A percentile compares a stretch with the other conserved stretches of the same genome.
Conservation (phyloP, 2,113 vertebrate genomes). For the Sander lucioperca region DNA sequence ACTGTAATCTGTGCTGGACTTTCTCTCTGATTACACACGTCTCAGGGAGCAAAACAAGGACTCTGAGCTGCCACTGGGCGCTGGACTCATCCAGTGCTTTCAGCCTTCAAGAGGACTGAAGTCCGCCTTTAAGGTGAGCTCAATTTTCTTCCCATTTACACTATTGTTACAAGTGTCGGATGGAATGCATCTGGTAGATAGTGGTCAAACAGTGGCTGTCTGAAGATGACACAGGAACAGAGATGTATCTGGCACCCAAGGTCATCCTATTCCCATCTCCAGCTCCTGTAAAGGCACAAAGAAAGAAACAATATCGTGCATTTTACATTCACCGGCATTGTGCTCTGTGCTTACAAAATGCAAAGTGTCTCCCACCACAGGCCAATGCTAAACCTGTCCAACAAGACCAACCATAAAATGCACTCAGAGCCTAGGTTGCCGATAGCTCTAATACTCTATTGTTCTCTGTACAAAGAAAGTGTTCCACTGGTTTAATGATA, state of each 20-base stretch:
- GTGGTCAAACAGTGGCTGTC: constrained; percentile 81
- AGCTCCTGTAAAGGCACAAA: constrained; percentile 43
- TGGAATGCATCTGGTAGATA: constrained; percentile 75
- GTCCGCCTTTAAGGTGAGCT: constrained; percentile 85
- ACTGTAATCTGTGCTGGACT: constrained; percentile 88
- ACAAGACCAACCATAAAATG: background rate
- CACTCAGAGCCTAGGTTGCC: constrained; percentile 4
- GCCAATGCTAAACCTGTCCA: constrained; percentile 40
- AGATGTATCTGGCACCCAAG: constrained; percentile 79
- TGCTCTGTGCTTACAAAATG: constrained; percentile 39
- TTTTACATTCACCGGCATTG: constrained; percentile 48
- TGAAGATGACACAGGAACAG: constrained; percentile 74
- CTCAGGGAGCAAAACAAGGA: constrained; percentile 86
- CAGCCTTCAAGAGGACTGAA: constrained; percentile 84
- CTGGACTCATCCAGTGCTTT: constrained; percentile 85
- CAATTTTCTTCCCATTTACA: constrained; percentile 87
- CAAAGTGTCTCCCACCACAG: constrained; percentile 41
- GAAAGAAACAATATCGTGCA: constrained; percentile 63
- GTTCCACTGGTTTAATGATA: constrained; percentile 16
- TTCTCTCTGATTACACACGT: constrained; percentile 86
- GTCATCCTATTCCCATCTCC: constrained; percentile 74
- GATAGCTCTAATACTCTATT: constrained; percentile 4
- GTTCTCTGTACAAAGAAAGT: constrained; percentile 20
- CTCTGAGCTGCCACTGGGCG: constrained; percentile 80
- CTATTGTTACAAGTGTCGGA: constrained; percentile 83